Base-by-base conservation (phyloP, 1,140 invertebrate species). In the Pomacea maculata region DNA sequence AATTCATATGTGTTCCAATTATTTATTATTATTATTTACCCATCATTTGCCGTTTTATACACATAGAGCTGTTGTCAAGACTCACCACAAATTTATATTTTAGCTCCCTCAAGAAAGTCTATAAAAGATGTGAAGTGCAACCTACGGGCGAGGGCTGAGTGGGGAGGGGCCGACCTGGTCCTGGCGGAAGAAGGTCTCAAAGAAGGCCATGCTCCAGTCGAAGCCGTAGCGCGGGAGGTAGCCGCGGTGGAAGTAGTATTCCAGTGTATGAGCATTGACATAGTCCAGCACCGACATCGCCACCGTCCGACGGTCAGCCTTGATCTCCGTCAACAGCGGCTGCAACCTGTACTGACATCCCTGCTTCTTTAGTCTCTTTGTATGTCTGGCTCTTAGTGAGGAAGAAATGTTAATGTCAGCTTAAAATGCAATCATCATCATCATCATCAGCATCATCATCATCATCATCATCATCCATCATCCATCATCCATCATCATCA, bases 301-400 rank as follows among this genome's bases (percentile, higher is more conserved):
- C 14, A 89, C 80, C 0, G 96, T 96, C 86, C 94, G 96, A 81
- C 96, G 91, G 92, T 99, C 95, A 86, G 96, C 94, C 0, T 95
- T 96, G 84, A 99, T 97, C 85, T 97, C 94, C 11, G 95, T 93
- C n/a, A 99, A 88, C 1, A 99, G 91, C 12, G 97, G 97, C 87
- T 98, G 97, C 71, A 99, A 90, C 98, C 98, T 90, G 82, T 34
- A 45, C 34, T 45, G 34, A 45, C 34, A 45, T 45, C 34, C 34
- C 1, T 45, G 34, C 5, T 45, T 45, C 1, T 45, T 45, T 45
- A 45, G 34, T 45, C 34, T 45, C 34, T 45, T 45, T 45, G 34
- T 45, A 45, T 45, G 5, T 45, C 34, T 45, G 34, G 1, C 34
- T 45, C 34, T 45, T 45, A 45, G n/a, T 45, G 34, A 45, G 34